phyloP scores from a whole-genome alignment of 1,140 invertebrate species.

The Ceratosolen solmsi region DNA sequence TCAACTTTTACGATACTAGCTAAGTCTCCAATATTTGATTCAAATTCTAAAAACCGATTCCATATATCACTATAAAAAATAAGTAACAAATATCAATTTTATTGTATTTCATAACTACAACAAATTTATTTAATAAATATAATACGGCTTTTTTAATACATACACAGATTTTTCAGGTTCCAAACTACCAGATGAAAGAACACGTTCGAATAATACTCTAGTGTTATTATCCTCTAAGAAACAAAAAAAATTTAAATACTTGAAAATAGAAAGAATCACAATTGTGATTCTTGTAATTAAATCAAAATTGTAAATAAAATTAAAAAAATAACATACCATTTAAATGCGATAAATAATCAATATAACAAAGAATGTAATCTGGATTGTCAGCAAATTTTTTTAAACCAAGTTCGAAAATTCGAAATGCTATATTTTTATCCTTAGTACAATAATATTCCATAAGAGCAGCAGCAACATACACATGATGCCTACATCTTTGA shows the following conservation, averaged over 20 bases:
- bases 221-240: constrained; percentile 98
- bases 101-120: neutral
- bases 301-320: neutral
- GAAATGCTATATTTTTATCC: constrained; percentile 98
- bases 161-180: constrained; percentile 94
- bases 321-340: constrained; percentile 80
- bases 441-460: constrained; percentile 99
- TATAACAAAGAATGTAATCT: constrained; percentile 95
- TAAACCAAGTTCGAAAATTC: constrained; percentile 97
- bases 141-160: constrained; percentile 63
- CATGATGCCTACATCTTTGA: constrained; percentile 87
- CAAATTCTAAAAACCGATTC: constrained; percentile 98
- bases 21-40: constrained; percentile 98
- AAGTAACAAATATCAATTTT: neutral
- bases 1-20: constrained; percentile 99
- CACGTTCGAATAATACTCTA: constrained; percentile 95
- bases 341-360: constrained; percentile 97
- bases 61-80: constrained; percentile 89
- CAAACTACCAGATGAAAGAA: constrained; percentile 93
- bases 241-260: constrained; percentile 46
- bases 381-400: constrained; percentile 97
- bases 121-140: neutral
- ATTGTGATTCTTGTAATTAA: too few species aligned
- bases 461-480: constrained; percentile 95
- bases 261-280: neutral